These are phyloP conservation scores for Coleophora deauratella DNA, from an alignment of 2,888 invertebrate species.

Conservation along the genomic window DNA sequence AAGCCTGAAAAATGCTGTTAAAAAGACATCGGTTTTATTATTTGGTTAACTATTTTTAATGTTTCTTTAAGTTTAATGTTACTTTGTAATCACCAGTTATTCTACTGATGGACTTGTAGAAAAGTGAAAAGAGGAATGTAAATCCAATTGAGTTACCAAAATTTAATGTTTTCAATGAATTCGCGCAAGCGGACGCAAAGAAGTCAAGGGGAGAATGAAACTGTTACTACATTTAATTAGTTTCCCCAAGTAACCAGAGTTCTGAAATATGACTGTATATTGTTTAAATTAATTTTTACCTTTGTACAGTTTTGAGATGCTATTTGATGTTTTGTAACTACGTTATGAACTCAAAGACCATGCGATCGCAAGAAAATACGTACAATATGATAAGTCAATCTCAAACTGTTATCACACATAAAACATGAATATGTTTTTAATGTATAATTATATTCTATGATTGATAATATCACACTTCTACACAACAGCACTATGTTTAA, in stretches of 20 bases:
- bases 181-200: conserved; percentile 29
- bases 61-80: conserved; percentile 47
- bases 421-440: no score
- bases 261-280: no score
- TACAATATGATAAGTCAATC: conserved; percentile 5
- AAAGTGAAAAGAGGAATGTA: conserved; percentile 13
- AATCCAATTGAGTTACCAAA: conserved; percentile 40
- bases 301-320: no score
- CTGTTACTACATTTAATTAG: no score
- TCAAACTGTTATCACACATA: conserved; percentile 2
- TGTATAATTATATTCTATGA: conserved; percentile 10
- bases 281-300: no score
- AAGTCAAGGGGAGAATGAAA: no score
- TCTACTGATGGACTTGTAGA: not conserved
- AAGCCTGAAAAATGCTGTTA: conserved; percentile 26
- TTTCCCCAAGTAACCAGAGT: no score
- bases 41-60: conserved; percentile 61
- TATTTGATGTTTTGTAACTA: no score
- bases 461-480: conserved; percentile 2
- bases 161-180: conserved; percentile 36
- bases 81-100: conserved; percentile 48
- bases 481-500: conserved; percentile 31
- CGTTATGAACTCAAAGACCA: no score
- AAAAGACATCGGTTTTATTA: conserved; percentile 58
- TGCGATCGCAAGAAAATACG: no score